Conservation (phyloP, 2,888 invertebrate species). For the Entomobrya multifasciata region DNA sequence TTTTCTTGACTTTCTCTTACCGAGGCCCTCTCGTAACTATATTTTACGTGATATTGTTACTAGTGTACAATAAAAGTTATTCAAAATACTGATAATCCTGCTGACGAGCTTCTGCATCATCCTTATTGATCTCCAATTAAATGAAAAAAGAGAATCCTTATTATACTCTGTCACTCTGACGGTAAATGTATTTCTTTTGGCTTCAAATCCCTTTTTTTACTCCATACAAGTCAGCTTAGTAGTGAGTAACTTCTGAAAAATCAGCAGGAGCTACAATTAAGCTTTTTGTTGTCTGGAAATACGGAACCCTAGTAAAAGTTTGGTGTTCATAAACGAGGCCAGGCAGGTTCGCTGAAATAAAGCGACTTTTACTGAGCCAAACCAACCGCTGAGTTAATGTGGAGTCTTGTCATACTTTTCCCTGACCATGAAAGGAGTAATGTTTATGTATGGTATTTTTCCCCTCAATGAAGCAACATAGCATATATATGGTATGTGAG, state of each 20-base stretch:
- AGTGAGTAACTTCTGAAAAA: conserved; percentile 18
- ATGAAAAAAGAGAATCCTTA: conserved; percentile 16
- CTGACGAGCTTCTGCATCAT: neutral
- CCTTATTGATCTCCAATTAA: neutral
- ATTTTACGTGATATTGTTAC: too few species aligned
- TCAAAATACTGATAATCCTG: too few species aligned
- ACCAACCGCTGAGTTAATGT: conserved; percentile 62
- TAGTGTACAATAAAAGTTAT: too few species aligned
- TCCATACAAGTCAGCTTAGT: neutral
- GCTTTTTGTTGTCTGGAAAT: conserved; percentile 15
- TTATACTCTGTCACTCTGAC: neutral
- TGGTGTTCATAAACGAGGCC: conserved; percentile 6
- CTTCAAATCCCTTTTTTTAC: neutral
- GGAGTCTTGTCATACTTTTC: conserved; percentile 54
- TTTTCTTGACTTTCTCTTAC: neutral
- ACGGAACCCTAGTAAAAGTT: conserved; percentile 14
- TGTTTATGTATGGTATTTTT: conserved; percentile 10
- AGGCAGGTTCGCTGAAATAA: neutral
- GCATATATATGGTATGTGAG: neutral
- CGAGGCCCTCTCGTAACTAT: too few species aligned
- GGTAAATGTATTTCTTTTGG: conserved; percentile 3
- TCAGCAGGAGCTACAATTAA: conserved; percentile 46
- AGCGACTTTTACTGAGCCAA: conserved; percentile 29
- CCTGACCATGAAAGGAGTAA: conserved; percentile 34
- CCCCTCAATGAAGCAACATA: too few species aligned